Evolutionary conservation across 2,888 invertebrate genomes (phyloP), one percentile per base, ranked within the genome.

Genomic region (Tryphoninae sp.): DNA sequence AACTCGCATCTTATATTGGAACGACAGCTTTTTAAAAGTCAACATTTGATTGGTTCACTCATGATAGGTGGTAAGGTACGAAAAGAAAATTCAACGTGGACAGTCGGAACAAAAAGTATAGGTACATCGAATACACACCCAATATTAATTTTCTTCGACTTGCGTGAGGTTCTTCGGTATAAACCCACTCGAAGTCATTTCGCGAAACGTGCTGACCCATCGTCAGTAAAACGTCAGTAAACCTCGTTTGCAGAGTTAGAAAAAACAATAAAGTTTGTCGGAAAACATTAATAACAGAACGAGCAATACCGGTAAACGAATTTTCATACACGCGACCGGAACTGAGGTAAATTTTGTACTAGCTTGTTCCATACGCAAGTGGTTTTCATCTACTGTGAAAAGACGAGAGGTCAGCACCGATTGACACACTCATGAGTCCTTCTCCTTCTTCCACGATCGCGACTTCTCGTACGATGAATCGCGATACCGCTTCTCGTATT

Each of bases 91-190:
- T 16, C 45, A 22, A 33, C 16, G 45, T 19, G 9, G 23, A 78
- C 67, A 78, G 53, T 61, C 26, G 19, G 2, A 58, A 19, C 6
- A 19, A 9, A 72, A 79, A 76, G 58, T 69, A 49, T 51, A 77
- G 59, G 19, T 40, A 26, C 55, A 23, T 78, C 55, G 71, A 62
- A n/a, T 61, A 73, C 93, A 93, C 94, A 97, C 97, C 96, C 90
- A 99, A 93, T 91, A 99, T 99, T 88, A 97, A 94, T 93, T 97
- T 98, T 83, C 99, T 94, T 82, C 99, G 95, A 80, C 96, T 96
- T 6, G 98, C 98, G 92, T 99, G 99, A 9, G 99, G 99, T 92
- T 99, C 99, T 90, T 99, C 99, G 0, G 97, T 98, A 89, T 98
- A 98, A 55, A 95, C 95, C 99, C 99, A 99, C 92, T 99, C 98